Percentiles rank a stretch among this genome's conserved stretches.
Evolutionary conservation across 2,113 vertebrate species (phyloP).

Genomic region (Reinhardtius hippoglossoides): DNA sequence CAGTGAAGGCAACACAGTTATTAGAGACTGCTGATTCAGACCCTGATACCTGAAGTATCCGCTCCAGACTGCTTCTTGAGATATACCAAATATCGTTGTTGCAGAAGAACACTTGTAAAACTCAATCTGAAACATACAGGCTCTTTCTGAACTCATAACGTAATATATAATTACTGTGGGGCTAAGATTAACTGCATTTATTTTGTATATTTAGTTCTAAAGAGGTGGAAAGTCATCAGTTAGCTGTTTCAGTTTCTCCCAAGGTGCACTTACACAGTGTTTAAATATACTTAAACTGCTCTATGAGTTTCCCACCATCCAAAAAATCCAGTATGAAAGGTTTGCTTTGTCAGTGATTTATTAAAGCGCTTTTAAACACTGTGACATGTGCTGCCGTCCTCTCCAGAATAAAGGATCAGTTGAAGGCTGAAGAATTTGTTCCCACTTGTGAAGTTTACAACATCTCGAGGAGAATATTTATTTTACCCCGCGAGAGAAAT

Average conservation of each 20-base stretch:
- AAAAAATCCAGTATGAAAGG: conserved; percentile 54
- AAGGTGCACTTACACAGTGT: neutral
- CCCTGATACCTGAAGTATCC: neutral
- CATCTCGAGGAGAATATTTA: conserved; percentile 51
- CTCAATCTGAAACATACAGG: neutral
- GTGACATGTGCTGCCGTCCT: conserved; percentile 52
- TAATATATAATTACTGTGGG: neutral
- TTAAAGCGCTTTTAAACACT: conserved; percentile 57
- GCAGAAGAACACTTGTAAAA: neutral
- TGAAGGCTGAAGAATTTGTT: conserved; percentile 47
- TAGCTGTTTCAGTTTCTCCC: conserved; percentile 7
- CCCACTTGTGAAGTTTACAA: conserved; percentile 57
- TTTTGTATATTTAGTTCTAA: too few species aligned
- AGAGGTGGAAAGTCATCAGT: neutral
- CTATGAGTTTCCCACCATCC: conserved; percentile 42
- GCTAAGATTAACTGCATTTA: neutral
- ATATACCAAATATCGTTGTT: neutral
- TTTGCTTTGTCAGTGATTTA: conserved; percentile 60
- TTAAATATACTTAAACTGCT: conserved; percentile 20
- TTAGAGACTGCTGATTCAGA: conserved; percentile 29
- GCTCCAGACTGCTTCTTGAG: neutral
- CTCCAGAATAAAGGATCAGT: conserved; percentile 43
- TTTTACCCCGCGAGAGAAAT: conserved; percentile 48
- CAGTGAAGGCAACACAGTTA: neutral
- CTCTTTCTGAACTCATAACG: conserved; percentile 5